These are phyloP conservation scores for Cyclophora albipunctata DNA, from an alignment of 2,888 invertebrate genomes.

Conservation along the genomic window DNA sequence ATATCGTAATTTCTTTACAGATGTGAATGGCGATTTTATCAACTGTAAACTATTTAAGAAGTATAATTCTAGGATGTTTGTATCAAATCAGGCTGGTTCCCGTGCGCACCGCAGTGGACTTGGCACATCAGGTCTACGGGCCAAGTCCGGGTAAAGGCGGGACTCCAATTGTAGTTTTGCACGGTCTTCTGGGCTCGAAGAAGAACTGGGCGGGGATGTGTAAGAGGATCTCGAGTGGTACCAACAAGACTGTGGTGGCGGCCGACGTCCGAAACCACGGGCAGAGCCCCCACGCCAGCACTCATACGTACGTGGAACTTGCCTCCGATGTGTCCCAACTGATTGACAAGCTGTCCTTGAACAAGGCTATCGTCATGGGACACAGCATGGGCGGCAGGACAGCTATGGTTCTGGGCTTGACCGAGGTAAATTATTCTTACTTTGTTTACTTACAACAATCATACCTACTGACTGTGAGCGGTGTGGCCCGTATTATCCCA, in stretches of 20 bases:
- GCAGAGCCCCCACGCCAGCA: conserved; percentile 86
- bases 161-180: conserved; percentile 85
- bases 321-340: conserved; percentile 75
- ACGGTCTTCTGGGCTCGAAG: conserved; percentile 94
- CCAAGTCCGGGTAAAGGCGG: conserved; percentile 21
- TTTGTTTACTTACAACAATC: conserved; percentile 11
- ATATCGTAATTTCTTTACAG: neutral
- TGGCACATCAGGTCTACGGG: conserved; percentile 72
- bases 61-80: conserved; percentile 4
- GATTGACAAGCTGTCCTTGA: conserved; percentile 74
- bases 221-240: conserved; percentile 79
- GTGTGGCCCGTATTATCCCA: too few species aligned
- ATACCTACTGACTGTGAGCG: too few species aligned
- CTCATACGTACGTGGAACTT: conserved; percentile 86
- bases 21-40: conserved; percentile 29
- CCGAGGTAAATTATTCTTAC: conserved; percentile 9
- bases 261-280: conserved; percentile 97
- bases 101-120: conserved; percentile 63
- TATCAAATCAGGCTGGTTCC: conserved; percentile 1
- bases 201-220: conserved; percentile 93
- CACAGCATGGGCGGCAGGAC: conserved; percentile 97
- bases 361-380: conserved; percentile 71
- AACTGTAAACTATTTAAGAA: conserved; percentile 2
- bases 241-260: conserved; percentile 84
- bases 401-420: conserved; percentile 78